Base-by-base conservation (phyloP, 2,797 vertebrate genomes). In the Pangasius larnaudii region DNA sequence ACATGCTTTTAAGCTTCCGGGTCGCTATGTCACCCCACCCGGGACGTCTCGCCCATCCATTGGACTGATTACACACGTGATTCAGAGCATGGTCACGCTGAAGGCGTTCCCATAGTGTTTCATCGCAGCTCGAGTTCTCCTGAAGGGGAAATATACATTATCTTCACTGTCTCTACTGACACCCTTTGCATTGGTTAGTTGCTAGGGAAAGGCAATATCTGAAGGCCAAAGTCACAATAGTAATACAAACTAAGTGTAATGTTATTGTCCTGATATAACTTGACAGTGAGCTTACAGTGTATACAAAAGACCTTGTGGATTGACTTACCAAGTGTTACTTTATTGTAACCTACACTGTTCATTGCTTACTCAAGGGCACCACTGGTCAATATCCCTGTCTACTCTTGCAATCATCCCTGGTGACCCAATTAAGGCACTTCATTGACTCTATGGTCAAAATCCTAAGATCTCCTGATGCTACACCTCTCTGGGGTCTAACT, bases 401-500 rank as follows among this genome's bases (percentile, higher is more conserved):
- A 80, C 19, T 8, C 33, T 58, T 80, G 19, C 9, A 33, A 58
- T 39, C 5, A 58, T 80, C 77, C 77, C 77, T 58, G 51, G 24
- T 7, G 78, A 53, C 19, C 30, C 30, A 39, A 11, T 80, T 78
- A 51, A 65, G n/a, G 53, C 19, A 53, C 56, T 87, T 27, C 79
- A 53, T 8, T 77, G 61, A 88, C 49, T 65, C 72, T 58, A 7
- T 69, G 27, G 74, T 79, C 18, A 69, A 77, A 51, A 56, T 83
- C 58, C 63, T n/a, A 72, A 84, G 10, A 58, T 24, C 9, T 22
- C 77, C 59, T 58, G 49, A 84, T 56, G 72, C 59, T 85, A 33
- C 49, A 46, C 49, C 74, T 88, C 82, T 85, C 83, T 49, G 33
- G 87, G 74, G 74, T 49, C 61, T 71, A 88, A 85, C 80, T 79